Percentiles rank a stretch among this genome's conserved stretches.
Conservation (phyloP, 2,888 invertebrate species). For the Brachypterus glaber region DNA sequence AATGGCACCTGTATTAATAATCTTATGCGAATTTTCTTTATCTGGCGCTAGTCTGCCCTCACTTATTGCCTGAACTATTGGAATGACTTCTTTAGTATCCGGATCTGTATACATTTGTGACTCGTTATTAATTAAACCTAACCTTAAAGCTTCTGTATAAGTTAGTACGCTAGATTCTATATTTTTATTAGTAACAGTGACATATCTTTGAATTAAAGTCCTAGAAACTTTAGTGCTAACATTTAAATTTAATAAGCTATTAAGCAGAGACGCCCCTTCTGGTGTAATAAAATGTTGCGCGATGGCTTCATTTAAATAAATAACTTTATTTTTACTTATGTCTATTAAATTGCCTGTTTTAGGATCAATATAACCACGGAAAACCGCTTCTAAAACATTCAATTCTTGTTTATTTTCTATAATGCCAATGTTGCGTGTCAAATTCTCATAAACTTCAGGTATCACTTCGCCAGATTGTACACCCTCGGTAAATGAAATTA, state of each 20-base stretch:
- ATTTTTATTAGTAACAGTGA: constrained; percentile 59
- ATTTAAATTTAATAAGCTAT: constrained; percentile 77
- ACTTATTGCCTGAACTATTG: constrained; percentile 68
- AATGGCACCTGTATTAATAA: constrained; percentile 21
- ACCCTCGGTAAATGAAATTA: constrained; percentile 71
- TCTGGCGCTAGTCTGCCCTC: constrained; percentile 62
- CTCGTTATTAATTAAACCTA: constrained; percentile 70
- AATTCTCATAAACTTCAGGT: constrained; percentile 78
- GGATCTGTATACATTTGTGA: constrained; percentile 70
- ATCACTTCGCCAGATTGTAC: constrained; percentile 68
- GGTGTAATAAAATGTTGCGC: constrained; percentile 75
- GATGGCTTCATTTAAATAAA: constrained; percentile 79
- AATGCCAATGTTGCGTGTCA: constrained; percentile 73
- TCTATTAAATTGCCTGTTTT: constrained; percentile 79
- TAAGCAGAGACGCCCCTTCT: constrained; percentile 77
- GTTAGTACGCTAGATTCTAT: constrained; percentile 56
- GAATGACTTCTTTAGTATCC: constrained; percentile 58
- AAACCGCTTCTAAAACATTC: constrained; percentile 79
- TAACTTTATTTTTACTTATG: constrained; percentile 56
- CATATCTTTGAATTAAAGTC: constrained; percentile 72
- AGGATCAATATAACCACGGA: constrained; percentile 78
- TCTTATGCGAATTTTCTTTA: constrained; percentile 31
- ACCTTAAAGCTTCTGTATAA: constrained; percentile 67
- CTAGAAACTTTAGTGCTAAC: constrained; percentile 81
- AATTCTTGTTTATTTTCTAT: constrained; percentile 66